Evolutionary conservation across 2,113 vertebrate genomes (phyloP).

Genomic region (Brienomyrus brachyistius): DNA sequence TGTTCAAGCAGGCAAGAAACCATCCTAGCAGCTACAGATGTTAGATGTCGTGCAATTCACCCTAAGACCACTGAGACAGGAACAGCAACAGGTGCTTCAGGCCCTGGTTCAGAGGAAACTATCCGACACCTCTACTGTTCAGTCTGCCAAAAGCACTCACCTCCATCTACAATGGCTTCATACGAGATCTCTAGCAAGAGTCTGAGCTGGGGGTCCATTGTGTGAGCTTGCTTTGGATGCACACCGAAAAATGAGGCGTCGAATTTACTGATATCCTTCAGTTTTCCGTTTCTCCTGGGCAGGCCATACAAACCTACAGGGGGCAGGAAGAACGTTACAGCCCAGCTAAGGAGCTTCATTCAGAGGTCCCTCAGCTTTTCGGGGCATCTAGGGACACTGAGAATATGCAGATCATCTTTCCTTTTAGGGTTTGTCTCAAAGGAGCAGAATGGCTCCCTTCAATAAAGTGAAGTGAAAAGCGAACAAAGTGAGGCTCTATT

Average conservation of each 20-base stretch:
- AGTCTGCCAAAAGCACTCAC: slow-evolving; percentile 48
- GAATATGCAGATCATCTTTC: not conserved
- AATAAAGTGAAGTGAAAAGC: slow-evolving; percentile 32
- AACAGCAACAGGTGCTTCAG: not conserved
- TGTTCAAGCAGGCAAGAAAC: not conserved
- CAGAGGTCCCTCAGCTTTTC: not conserved
- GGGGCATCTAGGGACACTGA: not conserved
- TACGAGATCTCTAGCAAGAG: slow-evolving; percentile 83
- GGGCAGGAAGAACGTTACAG: not conserved
- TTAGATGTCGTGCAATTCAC: not conserved
- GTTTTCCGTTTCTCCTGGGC: slow-evolving; percentile 82
- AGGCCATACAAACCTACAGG: slow-evolving; percentile 80
- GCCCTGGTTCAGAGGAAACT: not conserved
- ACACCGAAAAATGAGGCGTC: slow-evolving; percentile 87
- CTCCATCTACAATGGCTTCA: slow-evolving; percentile 88
- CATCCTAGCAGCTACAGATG: not conserved
- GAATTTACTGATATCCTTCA: slow-evolving; percentile 88
- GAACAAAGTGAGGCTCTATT: slow-evolving; percentile 23
- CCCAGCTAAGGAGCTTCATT: not conserved
- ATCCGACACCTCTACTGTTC: not conserved
- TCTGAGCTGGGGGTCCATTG: slow-evolving; percentile 94
- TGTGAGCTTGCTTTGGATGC: slow-evolving; percentile 89
- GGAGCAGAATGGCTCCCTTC: slow-evolving; percentile 23
- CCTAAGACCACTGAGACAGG: not conserved
- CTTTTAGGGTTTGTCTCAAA: not conserved